Evolutionary conservation across 2,113 vertebrate genomes (phyloP).

Genomic region (Heterotis niloticus): DNA sequence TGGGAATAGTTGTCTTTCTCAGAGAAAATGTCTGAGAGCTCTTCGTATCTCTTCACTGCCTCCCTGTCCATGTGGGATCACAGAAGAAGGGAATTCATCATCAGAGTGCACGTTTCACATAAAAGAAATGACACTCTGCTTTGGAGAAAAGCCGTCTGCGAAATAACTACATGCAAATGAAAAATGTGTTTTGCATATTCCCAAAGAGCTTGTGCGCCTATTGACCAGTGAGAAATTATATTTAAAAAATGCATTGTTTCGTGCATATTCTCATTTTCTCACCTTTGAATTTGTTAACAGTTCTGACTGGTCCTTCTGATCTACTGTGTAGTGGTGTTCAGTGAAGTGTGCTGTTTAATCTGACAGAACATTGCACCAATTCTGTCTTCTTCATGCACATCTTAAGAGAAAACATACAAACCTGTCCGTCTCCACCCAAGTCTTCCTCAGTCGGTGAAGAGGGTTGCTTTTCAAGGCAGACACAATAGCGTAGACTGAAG

Average conservation of each 20-base stretch:
- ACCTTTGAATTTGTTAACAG: neutral
- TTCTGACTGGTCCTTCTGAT: neutral
- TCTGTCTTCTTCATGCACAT: neutral
- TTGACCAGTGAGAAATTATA: too few relatives aligned
- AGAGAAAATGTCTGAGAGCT: conserved; percentile 76
- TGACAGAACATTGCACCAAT: neutral
- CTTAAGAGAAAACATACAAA: conserved; percentile 39
- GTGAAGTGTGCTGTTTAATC: neutral
- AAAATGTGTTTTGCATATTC: too few relatives aligned
- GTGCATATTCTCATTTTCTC: neutral
- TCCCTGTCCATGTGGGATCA: conserved; percentile 57
- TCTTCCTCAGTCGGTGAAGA: conserved; percentile 77
- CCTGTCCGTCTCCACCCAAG: conserved; percentile 84
- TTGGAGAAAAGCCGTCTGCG: neutral
- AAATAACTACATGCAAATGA: too few relatives aligned
- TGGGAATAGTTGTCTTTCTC: conserved; percentile 86
- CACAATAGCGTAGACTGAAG: conserved; percentile 80
- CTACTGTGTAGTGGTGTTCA: neutral
- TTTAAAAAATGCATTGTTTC: conserved; percentile 7
- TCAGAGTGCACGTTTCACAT: neutral
- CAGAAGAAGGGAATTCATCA: conserved; percentile 5
- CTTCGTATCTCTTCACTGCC: conserved; percentile 67
- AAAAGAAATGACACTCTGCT: neutral
- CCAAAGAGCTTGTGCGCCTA: too few relatives aligned
- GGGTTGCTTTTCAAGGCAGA: conserved; percentile 82